phyloP scores from a whole-genome alignment of 1,140 invertebrate species.

The Drosophila takahashii region DNA sequence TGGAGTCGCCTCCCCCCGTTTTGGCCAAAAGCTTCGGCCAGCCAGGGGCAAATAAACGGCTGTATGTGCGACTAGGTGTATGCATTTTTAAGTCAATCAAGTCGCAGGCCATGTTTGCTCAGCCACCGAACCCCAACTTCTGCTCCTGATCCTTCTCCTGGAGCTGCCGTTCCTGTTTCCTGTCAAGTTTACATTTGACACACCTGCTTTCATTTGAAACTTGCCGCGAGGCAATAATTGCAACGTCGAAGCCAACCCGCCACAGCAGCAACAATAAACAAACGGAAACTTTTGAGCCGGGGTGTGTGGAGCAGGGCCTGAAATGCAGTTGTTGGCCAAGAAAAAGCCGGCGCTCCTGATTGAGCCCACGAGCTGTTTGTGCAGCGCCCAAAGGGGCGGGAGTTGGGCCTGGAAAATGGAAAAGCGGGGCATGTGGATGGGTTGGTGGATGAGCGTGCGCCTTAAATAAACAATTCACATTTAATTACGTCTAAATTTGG shows the following conservation, averaged over 20 bases:
- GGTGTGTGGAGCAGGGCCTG: slow-evolving; percentile 33
- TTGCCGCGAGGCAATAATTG: slow-evolving; percentile 73
- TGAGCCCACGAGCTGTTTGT: slow-evolving; percentile 67
- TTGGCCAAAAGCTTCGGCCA: slow-evolving; percentile 18
- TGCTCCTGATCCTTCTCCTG: background rate
- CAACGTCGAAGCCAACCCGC: slow-evolving; percentile 62
- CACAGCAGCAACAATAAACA: slow-evolving; percentile 60
- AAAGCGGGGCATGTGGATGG: background rate
- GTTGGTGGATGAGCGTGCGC: slow-evolving; percentile 68
- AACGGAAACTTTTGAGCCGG: slow-evolving; percentile 61
- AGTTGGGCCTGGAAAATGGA: background rate
- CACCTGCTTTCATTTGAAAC: slow-evolving; percentile 81
- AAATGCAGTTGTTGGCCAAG: slow-evolving; percentile 64
- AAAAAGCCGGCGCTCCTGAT: slow-evolving; percentile 64
- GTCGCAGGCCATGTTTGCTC: slow-evolving; percentile 61
- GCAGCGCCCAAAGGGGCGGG: slow-evolving; percentile 7
- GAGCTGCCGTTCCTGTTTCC: slow-evolving; percentile 30
- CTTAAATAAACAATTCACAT: slow-evolving; percentile 85
- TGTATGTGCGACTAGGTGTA: slow-evolving; percentile 38
- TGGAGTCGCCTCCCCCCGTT: background rate
- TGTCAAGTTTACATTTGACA: slow-evolving; percentile 79
- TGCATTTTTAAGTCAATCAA: slow-evolving; percentile 80
- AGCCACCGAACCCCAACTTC: slow-evolving; percentile 42
- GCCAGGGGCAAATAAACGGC: slow-evolving; percentile 50
- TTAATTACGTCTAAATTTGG: slow-evolving; percentile 85